Evolutionary conservation across 2,888 invertebrate genomes (phyloP), one percentile per base, ranked within the genome.

Genomic region (Apotomis capreana): DNA sequence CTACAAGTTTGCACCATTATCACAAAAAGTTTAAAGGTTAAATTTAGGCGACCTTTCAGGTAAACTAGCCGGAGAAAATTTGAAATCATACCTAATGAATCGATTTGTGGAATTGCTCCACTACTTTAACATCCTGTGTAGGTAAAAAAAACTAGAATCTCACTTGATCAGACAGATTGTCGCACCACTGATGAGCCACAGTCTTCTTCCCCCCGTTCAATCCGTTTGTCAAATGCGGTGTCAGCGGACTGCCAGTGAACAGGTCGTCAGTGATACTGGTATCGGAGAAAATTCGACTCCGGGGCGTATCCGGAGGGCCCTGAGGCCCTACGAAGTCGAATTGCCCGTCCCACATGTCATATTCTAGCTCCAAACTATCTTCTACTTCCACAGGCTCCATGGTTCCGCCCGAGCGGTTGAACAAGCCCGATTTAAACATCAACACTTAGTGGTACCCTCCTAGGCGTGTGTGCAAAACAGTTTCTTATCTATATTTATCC

Each of bases 301-400:
- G 84, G 40, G 83, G 79, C 74, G 87, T 88, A 13, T 88, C 87
- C 3, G 89, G 84, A 1, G 89, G 85, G 4, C 87, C 91, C 79
- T 93, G 94, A 9, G 94, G 94, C 58, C 97, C 97, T 79, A 97
- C 95, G 89, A 97, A 97, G 90, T 97, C 96, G 83, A 97, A 97
- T 91, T 97, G 97, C 73, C 97, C 97, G 87, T 97, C 96, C 97
- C 97, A 97, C 95, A 97, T 95, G 85, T 97, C 97, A 88, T 96
- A 97, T 88, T 96, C 97, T 88, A 97, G 93, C 83, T 96, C 97
- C 81, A 95, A 88, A 83, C 94, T 94, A 79, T 95, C 95, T 83
- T 90, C 94, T 75, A 89, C 89, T 68, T 93, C 94, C 71, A 91
- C 83, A 55, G 88, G 83, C 76, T 93, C 89, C 92, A 93, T 92